These are phyloP conservation scores for Trachythela sp. DNA, from an alignment of 64 coral and sea anemone genomes.

Conservation along the genomic window DNA sequence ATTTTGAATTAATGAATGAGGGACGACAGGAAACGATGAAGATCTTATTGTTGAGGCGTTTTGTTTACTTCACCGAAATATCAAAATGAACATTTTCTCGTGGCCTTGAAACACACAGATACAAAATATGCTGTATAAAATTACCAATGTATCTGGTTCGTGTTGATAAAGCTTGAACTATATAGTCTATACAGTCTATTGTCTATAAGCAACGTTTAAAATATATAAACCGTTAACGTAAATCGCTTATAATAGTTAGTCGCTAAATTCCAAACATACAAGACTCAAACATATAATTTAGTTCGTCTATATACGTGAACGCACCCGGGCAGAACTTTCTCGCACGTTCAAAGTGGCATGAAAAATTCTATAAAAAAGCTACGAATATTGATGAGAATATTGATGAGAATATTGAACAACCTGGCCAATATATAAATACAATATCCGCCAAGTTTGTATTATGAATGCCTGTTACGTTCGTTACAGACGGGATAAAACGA, in stretches of 20 bases:
- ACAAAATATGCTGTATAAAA: background rate
- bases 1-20: background rate
- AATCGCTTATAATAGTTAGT: background rate
- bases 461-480: too few species aligned
- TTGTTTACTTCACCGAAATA: background rate
- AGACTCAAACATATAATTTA: background rate
- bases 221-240: background rate
- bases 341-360: background rate
- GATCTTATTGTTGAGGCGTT: background rate
- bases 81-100: background rate
- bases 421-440: too few species aligned
- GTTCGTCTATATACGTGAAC: background rate
- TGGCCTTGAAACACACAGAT: background rate
- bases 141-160: background rate
- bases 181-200: too few species aligned
- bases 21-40: background rate
- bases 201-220: too few species aligned
- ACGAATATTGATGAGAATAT: too few species aligned
- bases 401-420: too few species aligned
- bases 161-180: too few species aligned
- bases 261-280: background rate
- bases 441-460: too few species aligned
- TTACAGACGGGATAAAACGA: too few species aligned
- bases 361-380: background rate
- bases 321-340: background rate